These are phyloP conservation scores for Macrosoma leucophasiata DNA, from an alignment of 2,888 invertebrate species.

Conservation along the genomic window DNA sequence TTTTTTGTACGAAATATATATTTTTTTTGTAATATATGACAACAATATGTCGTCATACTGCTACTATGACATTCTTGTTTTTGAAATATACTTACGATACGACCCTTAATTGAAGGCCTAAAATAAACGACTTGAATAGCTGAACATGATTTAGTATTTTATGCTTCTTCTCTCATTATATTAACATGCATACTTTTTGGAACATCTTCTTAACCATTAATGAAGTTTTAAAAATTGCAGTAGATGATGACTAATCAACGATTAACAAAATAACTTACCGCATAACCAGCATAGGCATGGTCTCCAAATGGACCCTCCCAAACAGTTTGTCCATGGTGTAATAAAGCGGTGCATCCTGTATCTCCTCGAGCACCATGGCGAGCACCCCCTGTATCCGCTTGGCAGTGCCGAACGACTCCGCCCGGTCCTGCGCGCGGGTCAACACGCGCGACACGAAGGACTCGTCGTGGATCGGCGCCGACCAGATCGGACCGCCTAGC, in stretches of 20 bases:
- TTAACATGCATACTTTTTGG: no score
- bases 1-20: no score
- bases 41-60: no score
- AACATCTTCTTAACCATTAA: no score
- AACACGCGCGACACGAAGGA: constrained; percentile 84
- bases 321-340: constrained; percentile 88
- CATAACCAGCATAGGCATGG: constrained; percentile 81
- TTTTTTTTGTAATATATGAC: no score
- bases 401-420: constrained; percentile 78
- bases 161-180: no score
- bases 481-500: constrained; percentile 97
- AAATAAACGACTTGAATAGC: no score
- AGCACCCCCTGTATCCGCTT: constrained; percentile 88
- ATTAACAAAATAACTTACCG: constrained; percentile 74
- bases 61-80: no score
- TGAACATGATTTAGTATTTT: no score
- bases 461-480: constrained; percentile 87
- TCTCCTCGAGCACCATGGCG: constrained; percentile 87
- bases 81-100: no score
- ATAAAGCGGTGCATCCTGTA: constrained; percentile 89
- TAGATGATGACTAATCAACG: no score
- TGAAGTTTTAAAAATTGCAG: no score
- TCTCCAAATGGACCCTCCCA: constrained; percentile 81
- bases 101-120: background rate
- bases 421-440: constrained; percentile 52